Percentiles rank a stretch among this genome's conserved stretches.
phyloP scores from a whole-genome alignment of 2,888 invertebrate species.

The Danaus chrysippus region DNA sequence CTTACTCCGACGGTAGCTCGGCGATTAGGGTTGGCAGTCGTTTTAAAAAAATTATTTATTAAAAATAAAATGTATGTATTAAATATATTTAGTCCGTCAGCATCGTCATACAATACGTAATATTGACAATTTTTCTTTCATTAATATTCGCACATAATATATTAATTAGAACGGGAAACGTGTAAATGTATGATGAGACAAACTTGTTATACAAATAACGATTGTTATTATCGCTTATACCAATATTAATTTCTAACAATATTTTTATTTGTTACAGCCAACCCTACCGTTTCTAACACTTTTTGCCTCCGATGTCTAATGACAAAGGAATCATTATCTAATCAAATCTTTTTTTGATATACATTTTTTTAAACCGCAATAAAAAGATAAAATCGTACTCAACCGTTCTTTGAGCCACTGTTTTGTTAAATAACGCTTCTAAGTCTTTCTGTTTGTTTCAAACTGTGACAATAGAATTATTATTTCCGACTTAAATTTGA shows the following conservation, averaged over 20 bases:
- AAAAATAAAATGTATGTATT: not conserved
- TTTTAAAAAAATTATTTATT: not conserved
- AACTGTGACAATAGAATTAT: not conserved
- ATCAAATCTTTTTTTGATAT: conserved; percentile 47
- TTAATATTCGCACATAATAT: too few relatives aligned
- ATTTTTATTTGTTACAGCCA: conserved; percentile 10
- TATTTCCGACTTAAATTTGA: too few relatives aligned
- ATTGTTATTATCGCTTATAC: too few relatives aligned
- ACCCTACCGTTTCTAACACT: conserved; percentile 40
- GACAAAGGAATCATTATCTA: conserved; percentile 70
- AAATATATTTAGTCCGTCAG: too few relatives aligned
- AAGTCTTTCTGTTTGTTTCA: not conserved
- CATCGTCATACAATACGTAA: too few relatives aligned
- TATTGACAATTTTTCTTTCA: too few relatives aligned
- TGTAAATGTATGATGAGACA: too few relatives aligned
- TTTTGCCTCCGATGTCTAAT: conserved; percentile 51
- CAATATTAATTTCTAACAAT: not conserved
- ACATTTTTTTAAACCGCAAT: conserved; percentile 46
- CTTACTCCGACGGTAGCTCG: conserved; percentile 30
- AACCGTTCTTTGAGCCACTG: conserved; percentile 23
- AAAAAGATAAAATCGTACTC: conserved; percentile 25
- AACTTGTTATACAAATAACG: too few relatives aligned
- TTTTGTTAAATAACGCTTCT: not conserved
- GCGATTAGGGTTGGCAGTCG: conserved; percentile 26
- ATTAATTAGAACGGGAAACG: too few relatives aligned